Evolutionary conservation across 2,113 vertebrate species (phyloP).

Genomic region (Corythornis madagascariensis): DNA sequence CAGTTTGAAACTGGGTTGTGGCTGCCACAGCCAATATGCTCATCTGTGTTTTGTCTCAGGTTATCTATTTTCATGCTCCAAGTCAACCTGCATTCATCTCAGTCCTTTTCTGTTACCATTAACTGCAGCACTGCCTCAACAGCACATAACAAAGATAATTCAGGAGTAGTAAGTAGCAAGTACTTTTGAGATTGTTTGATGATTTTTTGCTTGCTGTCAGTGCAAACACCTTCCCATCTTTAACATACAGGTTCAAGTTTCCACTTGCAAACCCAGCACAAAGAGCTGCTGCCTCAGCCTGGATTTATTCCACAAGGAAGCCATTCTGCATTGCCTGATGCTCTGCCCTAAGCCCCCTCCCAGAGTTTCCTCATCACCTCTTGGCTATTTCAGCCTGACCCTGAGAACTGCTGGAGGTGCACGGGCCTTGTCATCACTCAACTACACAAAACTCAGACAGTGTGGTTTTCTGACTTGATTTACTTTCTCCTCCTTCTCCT

Average conservation of each 20-base stretch:
- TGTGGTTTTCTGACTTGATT: not conserved
- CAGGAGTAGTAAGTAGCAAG: not conserved
- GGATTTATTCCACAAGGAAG: not conserved
- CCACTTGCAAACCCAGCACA: not conserved
- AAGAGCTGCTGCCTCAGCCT: not conserved
- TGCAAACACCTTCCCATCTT: not conserved
- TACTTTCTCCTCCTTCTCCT: not conserved
- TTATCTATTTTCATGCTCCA: not conserved
- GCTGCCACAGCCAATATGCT: not conserved
- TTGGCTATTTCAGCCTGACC: not conserved
- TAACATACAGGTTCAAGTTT: not conserved
- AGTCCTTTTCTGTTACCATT: not conserved
- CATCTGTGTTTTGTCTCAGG: not conserved
- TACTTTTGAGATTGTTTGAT: not conserved
- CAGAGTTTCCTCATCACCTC: not conserved
- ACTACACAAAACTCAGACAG: not conserved
- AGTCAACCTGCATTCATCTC: not conserved
- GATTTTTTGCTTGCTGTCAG: not conserved
- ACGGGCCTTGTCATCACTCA: accelerated
- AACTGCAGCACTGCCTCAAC: not conserved
- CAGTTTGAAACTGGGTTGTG: not conserved
- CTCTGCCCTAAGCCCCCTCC: not conserved
- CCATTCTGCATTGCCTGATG: not conserved
- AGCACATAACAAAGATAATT: not conserved
- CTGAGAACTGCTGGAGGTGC: not conserved